Conservation (phyloP, 1,140 invertebrate genomes). For the Chlorops oryzae region DNA sequence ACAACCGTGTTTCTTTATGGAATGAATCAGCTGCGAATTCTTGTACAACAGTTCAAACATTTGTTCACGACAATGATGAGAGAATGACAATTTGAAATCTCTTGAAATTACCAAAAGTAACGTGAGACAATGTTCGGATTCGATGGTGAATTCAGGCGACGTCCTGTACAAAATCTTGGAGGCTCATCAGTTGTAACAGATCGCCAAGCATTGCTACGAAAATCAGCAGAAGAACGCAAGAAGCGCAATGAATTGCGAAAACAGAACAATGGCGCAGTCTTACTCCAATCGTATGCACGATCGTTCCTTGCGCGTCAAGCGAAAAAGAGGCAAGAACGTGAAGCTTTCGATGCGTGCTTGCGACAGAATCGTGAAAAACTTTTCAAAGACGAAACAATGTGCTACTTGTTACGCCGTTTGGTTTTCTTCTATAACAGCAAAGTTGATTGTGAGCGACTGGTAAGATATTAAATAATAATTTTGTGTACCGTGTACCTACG, state of each 20-base stretch:
- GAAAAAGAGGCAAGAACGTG: conserved; percentile 59
- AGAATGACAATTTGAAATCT: no score
- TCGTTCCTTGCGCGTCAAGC: conserved; percentile 66
- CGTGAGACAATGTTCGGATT: conserved; percentile 66
- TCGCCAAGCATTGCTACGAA: conserved; percentile 65
- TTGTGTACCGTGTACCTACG: neutral
- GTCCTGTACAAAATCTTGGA: conserved; percentile 83
- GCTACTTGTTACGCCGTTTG: conserved; percentile 56
- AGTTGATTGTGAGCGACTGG: conserved; percentile 66
- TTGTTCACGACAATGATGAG: no score
- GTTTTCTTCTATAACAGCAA: conserved; percentile 68
- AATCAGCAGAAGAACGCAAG: conserved; percentile 71
- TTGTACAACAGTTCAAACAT: no score
- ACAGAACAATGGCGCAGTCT: conserved; percentile 61
- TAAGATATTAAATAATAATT: conserved; percentile 41
- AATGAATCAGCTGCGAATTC: no score
- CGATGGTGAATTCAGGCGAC: conserved; percentile 83
- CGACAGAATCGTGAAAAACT: conserved; percentile 48
- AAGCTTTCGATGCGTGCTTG: conserved; percentile 61
- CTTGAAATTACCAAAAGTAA: no score
- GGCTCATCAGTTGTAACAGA: conserved; percentile 68
- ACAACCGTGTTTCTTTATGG: no score
- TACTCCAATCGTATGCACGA: conserved; percentile 63
- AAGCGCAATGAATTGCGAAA: conserved; percentile 68
- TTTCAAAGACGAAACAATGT: conserved; percentile 52